Evolutionary conservation across 2,797 vertebrate genomes (phyloP).

Genomic region (Anniella stebbinsi): DNA sequence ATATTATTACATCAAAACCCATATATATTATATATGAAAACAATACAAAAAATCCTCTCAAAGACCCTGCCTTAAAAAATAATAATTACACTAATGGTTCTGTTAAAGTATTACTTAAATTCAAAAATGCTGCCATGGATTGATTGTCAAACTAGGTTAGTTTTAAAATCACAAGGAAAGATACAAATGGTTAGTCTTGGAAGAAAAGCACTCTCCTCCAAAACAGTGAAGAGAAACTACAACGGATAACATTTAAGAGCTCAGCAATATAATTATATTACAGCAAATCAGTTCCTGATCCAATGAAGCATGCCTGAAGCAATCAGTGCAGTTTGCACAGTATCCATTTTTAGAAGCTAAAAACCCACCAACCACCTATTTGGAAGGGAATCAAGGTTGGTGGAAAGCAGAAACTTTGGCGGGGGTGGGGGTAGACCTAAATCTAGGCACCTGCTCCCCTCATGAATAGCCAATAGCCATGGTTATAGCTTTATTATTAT

Average conservation of each 20-base stretch:
- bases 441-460: too few relatives aligned
- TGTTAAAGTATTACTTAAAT: conserved; percentile 51
- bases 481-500: background rate
- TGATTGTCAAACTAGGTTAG: conserved; percentile 22
- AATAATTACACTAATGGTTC: conserved; percentile 63
- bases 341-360: background rate
- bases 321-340: background rate
- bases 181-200: conserved; percentile 7
- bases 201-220: conserved; percentile 33
- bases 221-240: conserved; percentile 34
- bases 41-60: background rate
- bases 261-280: conserved; percentile 39
- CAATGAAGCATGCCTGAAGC: background rate
- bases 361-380: background rate
- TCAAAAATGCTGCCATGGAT: conserved; percentile 22
- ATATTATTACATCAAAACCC: background rate
- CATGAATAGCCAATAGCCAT: background rate
- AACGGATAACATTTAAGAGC: conserved; percentile 10
- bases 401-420: too few relatives aligned
- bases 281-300: background rate
- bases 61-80: background rate
- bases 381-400: background rate
- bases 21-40: background rate
- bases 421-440: background rate
- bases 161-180: conserved; percentile 17